Base-by-base conservation (phyloP, 2,888 invertebrate genomes). In the Bhutanitis thaidina region DNA sequence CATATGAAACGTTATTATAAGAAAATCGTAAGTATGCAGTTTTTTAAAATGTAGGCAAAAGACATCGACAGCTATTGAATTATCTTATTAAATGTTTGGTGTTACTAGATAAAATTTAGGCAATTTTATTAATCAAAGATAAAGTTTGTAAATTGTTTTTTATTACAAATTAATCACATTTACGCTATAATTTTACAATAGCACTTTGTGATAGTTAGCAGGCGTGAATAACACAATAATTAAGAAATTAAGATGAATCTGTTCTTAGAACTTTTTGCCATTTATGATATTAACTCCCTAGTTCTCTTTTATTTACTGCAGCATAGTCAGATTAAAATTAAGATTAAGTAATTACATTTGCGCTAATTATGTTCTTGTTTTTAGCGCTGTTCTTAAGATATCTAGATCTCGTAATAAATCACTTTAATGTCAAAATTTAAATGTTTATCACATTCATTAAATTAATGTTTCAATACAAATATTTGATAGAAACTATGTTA, bases 191-290 rank as follows among this genome's bases (percentile, higher is more conserved):
- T 38, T 34, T 49, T 25, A 25, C n/a, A 10, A 25, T 10, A 25
- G 43, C 43, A 20, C 4, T 38, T 32, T 43, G 13, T 38, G 12
- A 34, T 32, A 49, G 32, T 50, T 50, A 44, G 38, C 34, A 43
- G 16, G 38, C 43, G 43, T 43, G 34, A 38, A 46, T 37, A 45
- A 49, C 16, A 41, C 37, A 41, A 43, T 38, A 44, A 44, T 49
- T 50, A 39, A 39, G 15, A 44, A 44, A 44, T 49, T 50, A 39
- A 39, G 15, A 44, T 34, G 35, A 32, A 44, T 43, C 43, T 49
- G 29, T 49, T 44, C 44, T 13, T 15, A 29, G 43, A 43, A 38
- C 32, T 49, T 49, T 34, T 49, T 44, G 44, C 39, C 38, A 38
- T 44, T 49, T 27, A 32, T 27, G 7, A 27, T 29, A 35, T 50